These are phyloP conservation scores for Nesometra sesokonis DNA, from an alignment of 35 echinoderm and acorn worm genomes.

Conservation along the genomic window DNA sequence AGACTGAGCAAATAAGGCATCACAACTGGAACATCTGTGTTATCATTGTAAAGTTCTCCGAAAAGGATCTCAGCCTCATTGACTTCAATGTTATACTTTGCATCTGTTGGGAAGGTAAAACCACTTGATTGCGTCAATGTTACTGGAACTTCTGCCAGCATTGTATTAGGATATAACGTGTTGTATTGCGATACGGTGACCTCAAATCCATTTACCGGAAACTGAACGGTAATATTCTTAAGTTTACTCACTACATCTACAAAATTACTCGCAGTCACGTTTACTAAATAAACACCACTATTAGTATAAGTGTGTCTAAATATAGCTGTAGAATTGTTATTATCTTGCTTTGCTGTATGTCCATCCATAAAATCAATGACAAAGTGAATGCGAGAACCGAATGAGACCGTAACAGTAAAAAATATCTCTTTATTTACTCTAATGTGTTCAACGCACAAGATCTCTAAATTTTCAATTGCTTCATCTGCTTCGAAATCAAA, in stretches of 20 bases:
- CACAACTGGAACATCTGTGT: background rate
- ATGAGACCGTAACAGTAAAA: background rate
- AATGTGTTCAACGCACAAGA: background rate
- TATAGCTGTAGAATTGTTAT: too few relatives aligned
- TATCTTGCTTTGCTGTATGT: too few relatives aligned
- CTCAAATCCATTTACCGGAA: background rate
- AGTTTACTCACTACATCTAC: background rate
- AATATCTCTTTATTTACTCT: background rate
- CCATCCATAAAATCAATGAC: background rate
- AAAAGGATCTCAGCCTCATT: background rate
- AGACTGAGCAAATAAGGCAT: too few relatives aligned
- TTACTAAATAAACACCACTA: background rate
- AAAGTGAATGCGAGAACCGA: background rate
- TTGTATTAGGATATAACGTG: background rate
- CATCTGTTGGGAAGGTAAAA: background rate
- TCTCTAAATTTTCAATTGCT: background rate
- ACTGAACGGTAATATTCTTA: background rate
- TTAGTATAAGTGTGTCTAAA: background rate
- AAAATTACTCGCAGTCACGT: background rate
- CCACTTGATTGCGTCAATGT: background rate
- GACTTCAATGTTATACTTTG: background rate
- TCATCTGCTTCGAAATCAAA: background rate
- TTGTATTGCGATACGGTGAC: background rate
- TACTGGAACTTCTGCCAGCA: background rate
- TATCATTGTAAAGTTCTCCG: background rate